Evolutionary conservation across 1,140 invertebrate genomes (phyloP), one percentile per base, ranked within the genome.

Genomic region (Drosophila eugracilis): DNA sequence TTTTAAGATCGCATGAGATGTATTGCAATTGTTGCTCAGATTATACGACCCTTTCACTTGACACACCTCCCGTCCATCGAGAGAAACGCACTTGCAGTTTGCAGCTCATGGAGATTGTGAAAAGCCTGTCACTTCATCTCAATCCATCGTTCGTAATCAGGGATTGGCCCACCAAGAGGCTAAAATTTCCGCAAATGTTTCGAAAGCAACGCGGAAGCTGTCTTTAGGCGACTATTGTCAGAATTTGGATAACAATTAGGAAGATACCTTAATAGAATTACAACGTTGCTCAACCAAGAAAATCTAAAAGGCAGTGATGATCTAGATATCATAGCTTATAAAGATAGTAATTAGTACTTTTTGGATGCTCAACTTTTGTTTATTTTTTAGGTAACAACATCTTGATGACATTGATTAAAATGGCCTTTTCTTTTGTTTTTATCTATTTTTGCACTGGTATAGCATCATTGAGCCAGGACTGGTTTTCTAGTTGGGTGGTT

Each of bases 381-480:
- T n/a, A n/a, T n/a, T n/a, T n/a, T n/a, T n/a, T n/a, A n/a, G n/a
- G n/a, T n/a, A n/a, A n/a, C n/a, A n/a, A n/a, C n/a, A 32, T 32
- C 2, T 12, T 10, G 1, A 17, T 41, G 2, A 10, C 5, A 45
- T 24, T 19, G 22, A 15, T 45, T 26, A 15, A 12, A 24, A 3
- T 66, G 7, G 21, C 37, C 24, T 12, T 52, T 30, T 22, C 19
- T 19, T 36, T 37, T 30, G 30, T 63, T 32, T 32, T 37, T 26
- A 24, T 26, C 19, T 14, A n/a, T 15, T 26, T 24, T 90, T 90
- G 86, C 75, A 86, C 88, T 90, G 90, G 88, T 73, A 54, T 52
- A 44, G 42, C 34, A 62, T 71, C 41, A 67, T 55, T 58, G 32
- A 60, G 34, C 41, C 14, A 28, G 48, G 53, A 84, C 79, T 67